Evolutionary conservation across 2,797 vertebrate species (phyloP).

Genomic region (Macroramphosus scolopax): DNA sequence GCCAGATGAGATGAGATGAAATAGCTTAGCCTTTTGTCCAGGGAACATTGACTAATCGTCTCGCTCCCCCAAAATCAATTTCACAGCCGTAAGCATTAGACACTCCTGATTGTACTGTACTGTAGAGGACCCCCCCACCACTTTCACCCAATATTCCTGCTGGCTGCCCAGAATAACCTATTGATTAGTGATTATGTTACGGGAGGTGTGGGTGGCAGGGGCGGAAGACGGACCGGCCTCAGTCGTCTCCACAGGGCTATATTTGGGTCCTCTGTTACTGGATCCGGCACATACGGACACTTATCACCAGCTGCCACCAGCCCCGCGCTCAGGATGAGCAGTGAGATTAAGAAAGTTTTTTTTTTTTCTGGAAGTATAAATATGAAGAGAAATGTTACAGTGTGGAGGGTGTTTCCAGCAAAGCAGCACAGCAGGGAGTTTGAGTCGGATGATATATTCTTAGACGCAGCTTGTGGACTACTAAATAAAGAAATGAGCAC

Average conservation of each 20-base stretch:
- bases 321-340: conserved; percentile 21
- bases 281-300: conserved; percentile 63
- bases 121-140: conserved; percentile 67
- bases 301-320: conserved; percentile 53
- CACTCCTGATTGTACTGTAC: conserved; percentile 77
- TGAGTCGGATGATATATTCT: conserved; percentile 16
- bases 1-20: conserved; percentile 79
- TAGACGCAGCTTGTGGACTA: conserved; percentile 16
- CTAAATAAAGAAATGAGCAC: conserved; percentile 23
- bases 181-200: conserved; percentile 77
- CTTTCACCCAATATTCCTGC: conserved; percentile 72
- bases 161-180: conserved; percentile 65
- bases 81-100: conserved; percentile 73
- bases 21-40: conserved; percentile 79
- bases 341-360: conserved; percentile 10
- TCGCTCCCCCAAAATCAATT: conserved; percentile 75
- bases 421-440: too few relatives aligned
- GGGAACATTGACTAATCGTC: conserved; percentile 78
- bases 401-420: conserved; percentile 14
- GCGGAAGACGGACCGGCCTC: conserved; percentile 72
- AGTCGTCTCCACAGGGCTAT: conserved; percentile 70
- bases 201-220: conserved; percentile 67
- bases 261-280: conserved; percentile 70
- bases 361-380: too few relatives aligned
- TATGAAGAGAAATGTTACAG: not conserved